Evolutionary conservation across 2,113 vertebrate genomes (phyloP).

Genomic region (Varanus salvator): DNA sequence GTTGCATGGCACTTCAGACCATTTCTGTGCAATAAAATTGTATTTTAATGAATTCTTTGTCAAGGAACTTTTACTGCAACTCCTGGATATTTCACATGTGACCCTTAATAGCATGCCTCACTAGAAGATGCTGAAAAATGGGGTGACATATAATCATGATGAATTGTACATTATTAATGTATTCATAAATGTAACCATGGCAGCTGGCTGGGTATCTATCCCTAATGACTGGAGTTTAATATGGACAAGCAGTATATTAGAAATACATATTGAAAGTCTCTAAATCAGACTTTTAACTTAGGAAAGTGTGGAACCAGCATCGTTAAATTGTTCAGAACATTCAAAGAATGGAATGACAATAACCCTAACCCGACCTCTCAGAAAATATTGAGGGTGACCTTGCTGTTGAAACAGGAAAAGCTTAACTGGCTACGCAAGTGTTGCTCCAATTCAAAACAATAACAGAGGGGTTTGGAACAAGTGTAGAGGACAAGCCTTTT

Average conservation of each 20-base stretch:
- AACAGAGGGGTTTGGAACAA: neutral
- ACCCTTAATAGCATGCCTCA: neutral
- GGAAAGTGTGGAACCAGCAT: neutral
- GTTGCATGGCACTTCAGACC: neutral
- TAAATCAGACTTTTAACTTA: neutral
- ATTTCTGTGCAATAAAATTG: neutral
- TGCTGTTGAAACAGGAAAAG: neutral
- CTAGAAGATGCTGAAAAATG: neutral
- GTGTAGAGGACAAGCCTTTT: neutral
- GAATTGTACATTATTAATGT: neutral
- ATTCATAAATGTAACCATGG: neutral
- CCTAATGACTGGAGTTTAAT: neutral
- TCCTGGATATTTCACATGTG: neutral
- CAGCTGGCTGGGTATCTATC: neutral
- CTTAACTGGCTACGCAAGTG: neutral
- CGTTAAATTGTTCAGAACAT: neutral
- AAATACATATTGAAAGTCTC: neutral
- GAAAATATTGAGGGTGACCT: neutral
- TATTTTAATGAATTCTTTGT: neutral
- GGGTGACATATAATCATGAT: neutral
- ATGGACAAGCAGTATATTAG: conserved; percentile 10
- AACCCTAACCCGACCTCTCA: neutral
- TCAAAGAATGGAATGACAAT: too few species aligned
- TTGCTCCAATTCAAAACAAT: neutral
- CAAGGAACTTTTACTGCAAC: neutral